Base-by-base conservation (phyloP, 2,888 invertebrate species). In the Drosophila kanekoi region DNA sequence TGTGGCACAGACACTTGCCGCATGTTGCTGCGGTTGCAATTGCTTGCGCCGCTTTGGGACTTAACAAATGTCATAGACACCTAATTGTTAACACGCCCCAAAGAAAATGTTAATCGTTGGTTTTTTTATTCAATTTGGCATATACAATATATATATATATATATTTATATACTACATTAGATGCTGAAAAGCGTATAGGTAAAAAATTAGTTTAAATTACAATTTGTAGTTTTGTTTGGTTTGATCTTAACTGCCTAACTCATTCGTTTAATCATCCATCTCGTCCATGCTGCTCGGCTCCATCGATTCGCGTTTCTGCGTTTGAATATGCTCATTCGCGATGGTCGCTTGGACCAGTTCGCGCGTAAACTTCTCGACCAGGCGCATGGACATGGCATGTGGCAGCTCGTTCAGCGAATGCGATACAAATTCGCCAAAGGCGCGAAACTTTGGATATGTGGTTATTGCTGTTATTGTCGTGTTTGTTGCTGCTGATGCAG, bases 391-490 rank as follows among this genome's bases (percentile, higher is more conserved):
- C 41, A 79, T 79, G 10, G 81, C 65, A 16, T 89, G 83, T 5
- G 91, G 90, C 75, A 93, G 79, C 47, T 92, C 92, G 54, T 87
- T 78, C 11, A 93, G 68, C 8, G 92, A 91, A 11, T 91, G 90
- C 3, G 91, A 82, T 47, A 93, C 77, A 66, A 92, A 93, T 65
- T 91, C 90, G 20, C 92, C 92, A 74, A 92, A 93, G 44, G 92
- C 91, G 49, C 74, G 85, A 67, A 77, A 85, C 45, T 84, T 84
- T 40, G 74, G 85, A 63, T 79, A 71, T 45, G 68, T 58, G 3
- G 41, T 33, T 16, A 45, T 6, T 16, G 48, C 1, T n/a, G 14
- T 18, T 14, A 60, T 1, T 43, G 66, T 20, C 38, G 53, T 8
- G 43, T 54, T 20, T 38, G 59, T 6, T 51, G n/a, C 14, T 9